phyloP scores from a whole-genome alignment of 92 coral and sea anemone species.

The Phenganax subtilis region DNA sequence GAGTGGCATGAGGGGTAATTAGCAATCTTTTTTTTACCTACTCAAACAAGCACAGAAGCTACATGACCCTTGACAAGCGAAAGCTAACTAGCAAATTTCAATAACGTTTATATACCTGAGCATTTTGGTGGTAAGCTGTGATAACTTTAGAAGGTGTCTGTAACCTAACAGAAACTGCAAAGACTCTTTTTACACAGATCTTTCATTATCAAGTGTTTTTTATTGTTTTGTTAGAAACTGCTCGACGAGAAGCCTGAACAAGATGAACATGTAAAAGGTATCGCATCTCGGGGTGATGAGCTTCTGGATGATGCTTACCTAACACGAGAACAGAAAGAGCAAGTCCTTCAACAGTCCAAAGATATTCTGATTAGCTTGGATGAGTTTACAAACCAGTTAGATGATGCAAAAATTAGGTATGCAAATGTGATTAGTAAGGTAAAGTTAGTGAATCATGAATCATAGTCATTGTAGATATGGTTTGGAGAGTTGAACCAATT shows the following conservation, averaged over 20 bases:
- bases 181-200: no score
- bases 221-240: background rate
- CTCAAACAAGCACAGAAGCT: no score
- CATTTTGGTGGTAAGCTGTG: no score
- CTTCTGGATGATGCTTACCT: slow-evolving; percentile 16
- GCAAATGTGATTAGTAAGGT: background rate
- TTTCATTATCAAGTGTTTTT: background rate
- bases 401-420: slow-evolving; percentile 9
- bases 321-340: slow-evolving; percentile 28
- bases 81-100: no score
- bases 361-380: background rate
- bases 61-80: no score
- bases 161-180: no score
- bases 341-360: background rate
- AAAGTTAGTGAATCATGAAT: no score
- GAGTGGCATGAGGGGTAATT: background rate
- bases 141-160: no score
- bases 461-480: no score
- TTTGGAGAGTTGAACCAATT: no score
- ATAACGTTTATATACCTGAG: no score
- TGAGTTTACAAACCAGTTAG: background rate
- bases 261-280: slow-evolving; percentile 1
- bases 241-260: slow-evolving; percentile 11
- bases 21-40: background rate
- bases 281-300: background rate